A percentile compares a stretch with the other conserved stretches of the same genome.
Conservation (phyloP, 2,888 invertebrate genomes). For the Alviniconcha strummeri region DNA sequence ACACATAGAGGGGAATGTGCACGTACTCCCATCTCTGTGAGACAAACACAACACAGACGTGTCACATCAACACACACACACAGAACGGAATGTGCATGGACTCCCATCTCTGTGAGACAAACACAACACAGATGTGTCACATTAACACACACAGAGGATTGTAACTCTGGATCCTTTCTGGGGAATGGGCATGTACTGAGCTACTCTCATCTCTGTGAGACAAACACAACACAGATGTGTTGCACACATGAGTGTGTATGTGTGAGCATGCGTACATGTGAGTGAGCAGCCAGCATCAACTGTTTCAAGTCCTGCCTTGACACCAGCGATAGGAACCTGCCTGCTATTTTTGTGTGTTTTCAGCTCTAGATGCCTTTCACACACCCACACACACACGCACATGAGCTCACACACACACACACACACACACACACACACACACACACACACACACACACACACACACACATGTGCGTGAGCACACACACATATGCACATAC, state of each 20-base stretch:
- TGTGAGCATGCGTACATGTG: neutral
- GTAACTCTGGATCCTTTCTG: constrained; percentile 94
- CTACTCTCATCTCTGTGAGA: no score
- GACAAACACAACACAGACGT: no score
- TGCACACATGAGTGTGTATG: neutral
- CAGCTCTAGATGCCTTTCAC: neutral
- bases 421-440: neutral
- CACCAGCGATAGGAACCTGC: neutral
- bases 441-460: constrained; percentile 22
- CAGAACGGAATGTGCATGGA: neutral
- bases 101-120: no score
- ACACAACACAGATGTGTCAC: no score
- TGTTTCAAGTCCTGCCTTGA: neutral
- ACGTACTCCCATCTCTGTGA: no score
- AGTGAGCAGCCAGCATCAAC: neutral
- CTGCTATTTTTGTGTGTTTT: no score
- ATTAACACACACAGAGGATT: constrained; percentile 75
- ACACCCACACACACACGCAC: neutral
- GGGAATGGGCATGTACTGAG: no score
- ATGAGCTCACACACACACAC: neutral
- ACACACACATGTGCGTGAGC: constrained; percentile 2
- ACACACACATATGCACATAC: constrained; percentile 20
- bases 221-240: no score
- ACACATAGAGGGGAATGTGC: no score
- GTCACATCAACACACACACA: neutral